Percentiles rank a stretch among this genome's conserved stretches.
phyloP scores from a whole-genome alignment of 1,140 invertebrate species.

The Euura saliciscinereae region DNA sequence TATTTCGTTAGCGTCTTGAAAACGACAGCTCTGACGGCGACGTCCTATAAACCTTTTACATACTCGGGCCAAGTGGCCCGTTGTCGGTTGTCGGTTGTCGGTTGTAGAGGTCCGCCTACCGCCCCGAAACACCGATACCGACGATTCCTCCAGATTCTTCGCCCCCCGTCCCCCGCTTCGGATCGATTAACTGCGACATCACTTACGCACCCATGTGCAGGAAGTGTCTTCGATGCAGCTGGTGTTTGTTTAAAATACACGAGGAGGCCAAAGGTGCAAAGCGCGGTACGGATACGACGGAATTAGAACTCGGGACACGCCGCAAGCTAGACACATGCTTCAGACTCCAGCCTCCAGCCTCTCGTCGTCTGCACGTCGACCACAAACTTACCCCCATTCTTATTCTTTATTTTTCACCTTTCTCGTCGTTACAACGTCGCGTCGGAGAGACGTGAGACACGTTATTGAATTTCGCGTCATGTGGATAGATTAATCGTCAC shows the following conservation, averaged over 20 bases:
- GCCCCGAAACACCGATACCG: no score
- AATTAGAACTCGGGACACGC: neutral
- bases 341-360: neutral
- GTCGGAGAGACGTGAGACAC: neutral
- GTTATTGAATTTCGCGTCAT: neutral
- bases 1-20: constrained; percentile 34
- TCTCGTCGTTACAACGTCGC: no score
- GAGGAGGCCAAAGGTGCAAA: neutral
- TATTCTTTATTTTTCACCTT: no score
- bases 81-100: neutral
- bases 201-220: neutral
- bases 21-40: constrained; percentile 20
- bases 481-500: no score
- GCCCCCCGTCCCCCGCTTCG: no score
- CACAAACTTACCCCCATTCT: neutral
- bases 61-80: constrained; percentile 24
- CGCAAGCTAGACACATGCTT: neutral
- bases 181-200: no score
- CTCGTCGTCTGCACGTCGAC: neutral
- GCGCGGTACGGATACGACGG: neutral
- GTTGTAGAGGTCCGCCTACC: neutral
- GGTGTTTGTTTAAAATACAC: neutral
- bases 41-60: constrained; percentile 39
- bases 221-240: neutral
- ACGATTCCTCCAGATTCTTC: no score